Percentiles rank a stretch among this genome's conserved stretches.
Evolutionary conservation across 2,797 vertebrate species (phyloP).

Genomic region (Uromys caudimaculatus): DNA sequence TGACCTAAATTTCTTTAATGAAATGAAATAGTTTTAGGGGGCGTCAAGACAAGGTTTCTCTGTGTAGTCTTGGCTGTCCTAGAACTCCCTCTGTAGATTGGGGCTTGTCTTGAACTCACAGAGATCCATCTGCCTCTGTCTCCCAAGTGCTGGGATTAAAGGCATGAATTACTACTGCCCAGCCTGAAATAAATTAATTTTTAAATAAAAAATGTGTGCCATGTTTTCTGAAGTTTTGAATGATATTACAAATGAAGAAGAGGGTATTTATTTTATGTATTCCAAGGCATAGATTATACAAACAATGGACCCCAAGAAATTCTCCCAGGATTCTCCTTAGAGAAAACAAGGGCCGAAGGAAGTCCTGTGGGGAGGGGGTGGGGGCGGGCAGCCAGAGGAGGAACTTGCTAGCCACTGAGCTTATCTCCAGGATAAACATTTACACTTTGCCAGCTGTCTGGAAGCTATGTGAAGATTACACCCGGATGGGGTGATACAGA

Average conservation of each 20-base stretch:
- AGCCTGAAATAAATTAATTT: background rate
- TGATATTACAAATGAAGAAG: background rate
- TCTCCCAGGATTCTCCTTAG: background rate
- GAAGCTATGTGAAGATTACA: background rate
- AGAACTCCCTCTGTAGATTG: background rate
- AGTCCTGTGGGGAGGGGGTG: background rate
- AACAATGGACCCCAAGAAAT: background rate
- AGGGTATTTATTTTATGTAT: background rate
- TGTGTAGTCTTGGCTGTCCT: background rate
- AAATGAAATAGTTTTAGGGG: background rate
- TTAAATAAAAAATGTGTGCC: background rate
- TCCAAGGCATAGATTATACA: background rate
- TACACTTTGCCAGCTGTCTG: background rate
- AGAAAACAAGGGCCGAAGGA: background rate
- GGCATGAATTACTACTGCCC: background rate
- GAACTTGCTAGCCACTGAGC: background rate
- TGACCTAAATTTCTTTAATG: slow-evolving; percentile 35
- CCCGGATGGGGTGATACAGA: background rate
- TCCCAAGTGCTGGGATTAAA: background rate
- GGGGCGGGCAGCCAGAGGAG: background rate
- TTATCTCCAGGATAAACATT: background rate
- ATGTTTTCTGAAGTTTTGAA: background rate
- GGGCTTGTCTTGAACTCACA: background rate
- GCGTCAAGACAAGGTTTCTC: background rate
- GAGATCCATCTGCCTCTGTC: background rate